Evolutionary conservation across 2,113 vertebrate genomes (phyloP), one percentile per base, ranked within the genome.

Genomic region (Sminthopsis crassicaudata): DNA sequence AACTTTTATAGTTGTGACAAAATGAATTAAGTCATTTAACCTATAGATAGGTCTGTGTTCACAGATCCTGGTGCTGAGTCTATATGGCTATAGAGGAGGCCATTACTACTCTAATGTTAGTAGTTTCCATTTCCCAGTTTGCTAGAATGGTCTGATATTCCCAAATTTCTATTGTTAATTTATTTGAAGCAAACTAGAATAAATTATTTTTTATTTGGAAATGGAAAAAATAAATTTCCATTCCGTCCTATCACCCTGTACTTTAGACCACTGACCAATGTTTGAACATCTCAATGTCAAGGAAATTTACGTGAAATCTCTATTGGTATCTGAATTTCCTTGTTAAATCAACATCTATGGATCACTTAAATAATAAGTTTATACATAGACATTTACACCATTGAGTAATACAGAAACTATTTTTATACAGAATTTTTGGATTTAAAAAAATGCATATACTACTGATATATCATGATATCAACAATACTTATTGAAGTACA

Each of bases 1-100:
- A 94, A 94, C 53, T 96, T 14, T 27, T 91, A 16, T 53, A 84
- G 27, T 95, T 55, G 95, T 96, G 46, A 96, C 88, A 97, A 94
- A 96, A 94, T 89, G 51, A 93, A n/a, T 94, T 84, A 91, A 53
- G 95, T 96, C 93, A 42, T 6, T 94, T 57, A 90, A 88, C 48
- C 42, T n/a, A 0, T 10, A 91, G 51, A 91, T 25, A 48, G 92
- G 26, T 48, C 53, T 27, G 19, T 10, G 12, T 46, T 23, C 1
- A 10, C 27, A 52, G 51, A 91, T 36, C 22, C 53, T 16, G 89
- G 76, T 92, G 30, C 2, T 0, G 60, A 53, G 36, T 84, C 54
- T 93, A 1, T 2, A 3, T 42, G 24, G n/a, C 90, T 4, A 4
- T 9, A 1, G 53, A 27, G 10, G 46, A 94, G 19, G 12, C 50